phyloP scores from a whole-genome alignment of 2,113 vertebrate genomes.

The Cathartes aura region DNA sequence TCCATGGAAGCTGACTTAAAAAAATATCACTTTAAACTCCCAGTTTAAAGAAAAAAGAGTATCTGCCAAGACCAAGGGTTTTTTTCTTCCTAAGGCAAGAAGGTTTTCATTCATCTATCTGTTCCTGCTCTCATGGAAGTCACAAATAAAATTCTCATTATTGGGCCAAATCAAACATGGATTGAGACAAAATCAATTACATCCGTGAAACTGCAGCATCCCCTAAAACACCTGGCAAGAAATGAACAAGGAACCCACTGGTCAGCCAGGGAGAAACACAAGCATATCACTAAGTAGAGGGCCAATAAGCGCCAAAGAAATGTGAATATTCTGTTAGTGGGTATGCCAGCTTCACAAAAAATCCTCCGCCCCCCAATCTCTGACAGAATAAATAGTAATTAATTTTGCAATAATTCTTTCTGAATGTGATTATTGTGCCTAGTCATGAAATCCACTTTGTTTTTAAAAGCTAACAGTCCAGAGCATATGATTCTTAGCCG shows the following conservation, averaged over 20 bases:
- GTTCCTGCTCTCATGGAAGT: neutral
- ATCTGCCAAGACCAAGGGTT: neutral
- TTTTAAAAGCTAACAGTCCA: neutral
- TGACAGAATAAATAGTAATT: neutral
- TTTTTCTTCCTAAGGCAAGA: neutral
- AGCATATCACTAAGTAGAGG: neutral
- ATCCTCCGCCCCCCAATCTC: accelerated
- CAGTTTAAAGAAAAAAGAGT: neutral
- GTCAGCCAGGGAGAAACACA: neutral
- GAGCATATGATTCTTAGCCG: neutral
- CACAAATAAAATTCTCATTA: neutral
- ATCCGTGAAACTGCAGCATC: neutral
- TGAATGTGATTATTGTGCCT: neutral
- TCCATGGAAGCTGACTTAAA: neutral
- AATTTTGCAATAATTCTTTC: neutral
- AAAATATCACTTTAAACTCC: neutral
- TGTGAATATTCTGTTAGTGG: neutral
- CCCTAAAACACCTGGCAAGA: neutral
- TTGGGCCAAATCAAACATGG: neutral
- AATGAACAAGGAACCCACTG: neutral
- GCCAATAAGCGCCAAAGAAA: neutral
- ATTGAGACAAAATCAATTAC: neutral
- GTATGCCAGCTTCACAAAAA: neutral
- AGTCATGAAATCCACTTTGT: neutral
- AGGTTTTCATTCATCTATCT: neutral